Evolutionary conservation across 2,797 vertebrate genomes (phyloP).

Genomic region (Lophotriccus pileatus): DNA sequence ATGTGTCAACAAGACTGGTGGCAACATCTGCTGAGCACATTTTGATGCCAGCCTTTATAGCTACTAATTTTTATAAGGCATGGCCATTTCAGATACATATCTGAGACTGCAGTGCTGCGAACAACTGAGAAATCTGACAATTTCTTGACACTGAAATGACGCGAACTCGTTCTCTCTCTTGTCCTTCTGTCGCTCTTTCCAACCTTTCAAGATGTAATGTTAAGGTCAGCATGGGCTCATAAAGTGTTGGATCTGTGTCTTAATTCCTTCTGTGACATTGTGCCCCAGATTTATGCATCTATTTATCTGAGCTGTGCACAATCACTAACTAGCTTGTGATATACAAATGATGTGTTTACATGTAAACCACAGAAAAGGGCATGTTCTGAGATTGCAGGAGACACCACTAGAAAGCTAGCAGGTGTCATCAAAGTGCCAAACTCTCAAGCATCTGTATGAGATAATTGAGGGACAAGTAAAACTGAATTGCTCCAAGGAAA

Average conservation of each 20-base stretch:
- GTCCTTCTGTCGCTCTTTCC: background rate
- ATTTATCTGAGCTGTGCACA: background rate
- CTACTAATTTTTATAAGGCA: background rate
- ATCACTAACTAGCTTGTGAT: background rate
- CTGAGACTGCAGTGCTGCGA: background rate
- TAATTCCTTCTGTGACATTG: background rate
- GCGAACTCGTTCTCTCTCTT: background rate
- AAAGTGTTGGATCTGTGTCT: background rate
- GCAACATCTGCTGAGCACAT: slow-evolving; percentile 5
- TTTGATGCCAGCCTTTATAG: background rate
- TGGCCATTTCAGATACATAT: background rate
- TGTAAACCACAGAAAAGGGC: background rate
- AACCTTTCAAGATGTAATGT: background rate
- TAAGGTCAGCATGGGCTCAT: background rate
- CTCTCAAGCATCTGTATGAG: background rate
- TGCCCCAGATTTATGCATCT: background rate
- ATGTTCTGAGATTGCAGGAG: background rate
- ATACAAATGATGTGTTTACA: background rate
- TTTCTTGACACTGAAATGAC: background rate
- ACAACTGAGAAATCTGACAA: background rate
- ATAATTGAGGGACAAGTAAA: background rate
- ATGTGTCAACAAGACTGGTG: background rate
- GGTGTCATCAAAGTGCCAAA: background rate
- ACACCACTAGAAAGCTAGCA: background rate
- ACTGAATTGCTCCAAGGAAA: background rate